phyloP scores from a whole-genome alignment of 2,888 invertebrate genomes.

The Phlogophora meticulosa region DNA sequence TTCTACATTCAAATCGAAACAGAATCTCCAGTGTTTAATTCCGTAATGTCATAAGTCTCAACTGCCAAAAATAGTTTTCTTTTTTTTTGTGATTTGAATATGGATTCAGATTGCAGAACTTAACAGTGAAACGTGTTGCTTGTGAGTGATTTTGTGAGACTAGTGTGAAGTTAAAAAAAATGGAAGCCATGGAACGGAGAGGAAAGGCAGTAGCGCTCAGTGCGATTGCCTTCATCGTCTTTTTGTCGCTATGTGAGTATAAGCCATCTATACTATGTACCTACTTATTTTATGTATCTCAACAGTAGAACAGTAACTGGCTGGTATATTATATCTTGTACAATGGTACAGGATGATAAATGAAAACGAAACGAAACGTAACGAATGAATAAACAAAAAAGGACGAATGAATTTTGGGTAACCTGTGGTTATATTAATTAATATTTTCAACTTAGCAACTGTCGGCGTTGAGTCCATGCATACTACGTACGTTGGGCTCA shows the following conservation, averaged over 20 bases:
- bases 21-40: slow-evolving; percentile 30
- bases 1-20: slow-evolving; percentile 23
- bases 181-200: slow-evolving; percentile 88
- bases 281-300: neutral
- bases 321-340: no score
- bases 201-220: slow-evolving; percentile 74
- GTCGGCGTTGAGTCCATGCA: neutral
- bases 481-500: no score
- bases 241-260: slow-evolving; percentile 87
- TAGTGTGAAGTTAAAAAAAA: slow-evolving; percentile 69
- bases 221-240: slow-evolving; percentile 78
- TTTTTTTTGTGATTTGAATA: slow-evolving; percentile 59
- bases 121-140: slow-evolving; percentile 66
- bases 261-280: no score
- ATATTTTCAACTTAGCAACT: no score
- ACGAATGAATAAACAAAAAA: no score
- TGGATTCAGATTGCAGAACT: slow-evolving; percentile 63
- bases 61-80: slow-evolving; percentile 22
- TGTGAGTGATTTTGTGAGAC: slow-evolving; percentile 56
- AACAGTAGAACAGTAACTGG: no score
- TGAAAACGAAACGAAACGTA: no score
- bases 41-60: slow-evolving; percentile 43
- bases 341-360: no score
- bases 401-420: no score
- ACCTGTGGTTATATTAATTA: no score